Evolutionary conservation across 1,140 invertebrate genomes (phyloP).

Genomic region (Apis mellifera): Amel_HAv3.1 CM009940.2:2109501-2110000

Average conservation of each 20-base stretch:
- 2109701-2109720: background rate
- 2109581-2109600: no score
- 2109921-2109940: conserved; percentile 42
- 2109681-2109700: background rate
- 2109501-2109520: no score
- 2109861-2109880: background rate
- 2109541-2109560: no score
- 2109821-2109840: background rate
- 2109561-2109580: no score
- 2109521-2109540: no score
- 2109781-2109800: background rate
- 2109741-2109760: background rate
- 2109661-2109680: background rate
- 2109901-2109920: conserved; percentile 1
- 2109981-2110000: conserved; percentile 50
- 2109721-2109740: background rate
- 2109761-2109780: background rate
- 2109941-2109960: conserved; percentile 8
- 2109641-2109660: no score
- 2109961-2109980: conserved; percentile 24
- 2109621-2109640: no score
- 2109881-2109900: background rate
- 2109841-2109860: conserved; percentile 11
- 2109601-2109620: no score
- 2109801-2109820: background rate